phyloP scores from a whole-genome alignment of 2,113 vertebrate genomes.

The Leucoraja erinaceus region DNA sequence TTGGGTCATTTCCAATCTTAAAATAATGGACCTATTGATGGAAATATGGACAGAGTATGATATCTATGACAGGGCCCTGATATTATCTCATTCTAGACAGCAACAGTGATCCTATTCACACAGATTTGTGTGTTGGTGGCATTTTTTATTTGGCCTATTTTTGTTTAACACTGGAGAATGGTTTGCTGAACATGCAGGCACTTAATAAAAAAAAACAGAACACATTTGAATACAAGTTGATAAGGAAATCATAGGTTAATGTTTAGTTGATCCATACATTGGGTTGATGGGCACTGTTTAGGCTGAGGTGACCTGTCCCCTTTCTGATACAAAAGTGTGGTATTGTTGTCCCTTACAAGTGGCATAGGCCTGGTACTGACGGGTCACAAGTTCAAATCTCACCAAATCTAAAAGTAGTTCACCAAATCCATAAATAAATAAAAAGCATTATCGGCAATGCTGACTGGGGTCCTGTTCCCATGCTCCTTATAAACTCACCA shows the following conservation, averaged over 20 bases:
- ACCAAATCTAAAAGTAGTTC: no score
- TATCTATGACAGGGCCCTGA: conserved; percentile 15
- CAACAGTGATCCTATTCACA: conserved; percentile 21
- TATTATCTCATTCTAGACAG: neutral
- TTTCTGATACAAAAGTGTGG: neutral
- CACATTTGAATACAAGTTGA: neutral
- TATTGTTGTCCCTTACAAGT: neutral
- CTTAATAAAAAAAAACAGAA: neutral
- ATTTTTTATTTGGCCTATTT: neutral
- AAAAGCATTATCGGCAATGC: no score
- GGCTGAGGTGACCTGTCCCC: neutral
- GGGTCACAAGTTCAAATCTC: no score
- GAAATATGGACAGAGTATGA: neutral
- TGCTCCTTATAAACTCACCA: no score
- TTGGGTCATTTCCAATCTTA: conserved; percentile 9
- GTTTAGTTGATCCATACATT: neutral
- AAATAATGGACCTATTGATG: conserved; percentile 26
- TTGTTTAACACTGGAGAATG: neutral
- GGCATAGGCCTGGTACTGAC: no score
- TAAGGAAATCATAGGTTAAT: neutral
- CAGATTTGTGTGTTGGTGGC: neutral
- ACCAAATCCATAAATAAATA: no score
- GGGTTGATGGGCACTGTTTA: neutral
- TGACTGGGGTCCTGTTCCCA: no score
- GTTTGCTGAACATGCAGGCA: neutral